Percentiles rank a stretch among this genome's conserved stretches.
Evolutionary conservation across 2,113 vertebrate species (phyloP).

Genomic region (Procavia capensis): DNA sequence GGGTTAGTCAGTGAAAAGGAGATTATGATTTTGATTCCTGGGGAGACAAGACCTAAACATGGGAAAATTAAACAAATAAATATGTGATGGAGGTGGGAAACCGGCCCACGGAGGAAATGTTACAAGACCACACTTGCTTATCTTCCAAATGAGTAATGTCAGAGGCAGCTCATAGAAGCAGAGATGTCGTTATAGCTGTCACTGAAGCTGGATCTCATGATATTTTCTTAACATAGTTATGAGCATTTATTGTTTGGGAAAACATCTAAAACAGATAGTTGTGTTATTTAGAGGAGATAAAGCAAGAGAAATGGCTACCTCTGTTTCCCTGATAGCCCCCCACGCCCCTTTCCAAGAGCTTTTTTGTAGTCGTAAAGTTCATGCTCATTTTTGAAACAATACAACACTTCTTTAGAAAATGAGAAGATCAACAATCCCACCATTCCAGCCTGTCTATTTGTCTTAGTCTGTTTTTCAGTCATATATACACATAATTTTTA

Average conservation of each 20-base stretch:
- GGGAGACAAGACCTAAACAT: neutral
- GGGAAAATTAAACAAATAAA: neutral
- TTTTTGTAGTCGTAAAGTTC: constrained; percentile 24
- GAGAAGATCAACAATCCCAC: neutral
- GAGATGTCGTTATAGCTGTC: neutral
- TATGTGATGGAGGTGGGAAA: neutral
- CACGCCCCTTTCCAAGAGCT: neutral
- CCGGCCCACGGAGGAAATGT: neutral
- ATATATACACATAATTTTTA: neutral
- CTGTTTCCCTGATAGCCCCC: neutral
- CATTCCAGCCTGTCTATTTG: neutral
- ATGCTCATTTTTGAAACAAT: neutral
- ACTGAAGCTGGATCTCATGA: neutral
- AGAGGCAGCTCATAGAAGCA: neutral
- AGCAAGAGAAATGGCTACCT: neutral
- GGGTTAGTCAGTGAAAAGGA: neutral
- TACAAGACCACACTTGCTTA: neutral
- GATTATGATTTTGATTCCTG: constrained; percentile 3
- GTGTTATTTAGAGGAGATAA: constrained; percentile 5
- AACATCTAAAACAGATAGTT: neutral
- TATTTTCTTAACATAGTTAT: neutral
- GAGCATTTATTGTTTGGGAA: neutral
- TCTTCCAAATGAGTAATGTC: neutral
- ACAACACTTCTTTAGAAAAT: constrained; percentile 17
- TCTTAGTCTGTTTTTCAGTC: neutral